phyloP scores from a whole-genome alignment of 1,140 invertebrate genomes.

The Drosophila persimilis region DNA sequence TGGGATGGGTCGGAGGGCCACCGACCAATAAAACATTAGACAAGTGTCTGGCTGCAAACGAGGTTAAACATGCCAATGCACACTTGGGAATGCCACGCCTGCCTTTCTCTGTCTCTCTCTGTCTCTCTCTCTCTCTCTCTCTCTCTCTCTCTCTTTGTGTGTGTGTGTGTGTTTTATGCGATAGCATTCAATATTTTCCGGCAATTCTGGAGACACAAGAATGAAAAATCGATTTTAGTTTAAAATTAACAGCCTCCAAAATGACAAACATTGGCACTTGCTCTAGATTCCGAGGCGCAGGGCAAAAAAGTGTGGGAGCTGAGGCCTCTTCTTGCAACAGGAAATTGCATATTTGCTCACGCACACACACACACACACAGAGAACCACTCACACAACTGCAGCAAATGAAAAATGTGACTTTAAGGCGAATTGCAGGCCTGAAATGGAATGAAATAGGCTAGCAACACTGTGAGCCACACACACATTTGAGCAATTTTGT shows the following conservation, averaged over 20 bases:
- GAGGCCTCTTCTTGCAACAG: conserved; percentile 35
- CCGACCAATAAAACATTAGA: conserved; percentile 79
- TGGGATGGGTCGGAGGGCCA: conserved; percentile 8
- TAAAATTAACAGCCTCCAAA: conserved; percentile 80
- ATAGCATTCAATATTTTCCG: conserved; percentile 74
- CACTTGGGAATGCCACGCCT: conserved; percentile 54
- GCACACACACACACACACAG: conserved; percentile 11
- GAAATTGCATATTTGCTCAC: conserved; percentile 76
- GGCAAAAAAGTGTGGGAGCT: background rate
- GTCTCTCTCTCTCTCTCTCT: background rate
- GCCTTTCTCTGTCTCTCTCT: background rate
- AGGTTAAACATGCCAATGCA: conserved; percentile 72
- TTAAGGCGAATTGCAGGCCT: conserved; percentile 67
- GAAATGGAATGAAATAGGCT: conserved; percentile 51
- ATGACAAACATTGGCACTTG: conserved; percentile 78
- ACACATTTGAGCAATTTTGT: conserved; percentile 60
- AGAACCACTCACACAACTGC: conserved; percentile 1
- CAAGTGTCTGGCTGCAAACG: conserved; percentile 73
- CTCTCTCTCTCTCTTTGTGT: background rate
- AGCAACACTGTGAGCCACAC: conserved; percentile 28
- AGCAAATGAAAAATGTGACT: conserved; percentile 71
- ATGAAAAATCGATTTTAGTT: conserved; percentile 78
- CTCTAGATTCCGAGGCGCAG: conserved; percentile 37
- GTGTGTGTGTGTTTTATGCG: background rate
- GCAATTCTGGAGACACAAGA: conserved; percentile 51